phyloP scores from a whole-genome alignment of 2,797 vertebrate species.

The Tympanoctomys barrerae region DNA sequence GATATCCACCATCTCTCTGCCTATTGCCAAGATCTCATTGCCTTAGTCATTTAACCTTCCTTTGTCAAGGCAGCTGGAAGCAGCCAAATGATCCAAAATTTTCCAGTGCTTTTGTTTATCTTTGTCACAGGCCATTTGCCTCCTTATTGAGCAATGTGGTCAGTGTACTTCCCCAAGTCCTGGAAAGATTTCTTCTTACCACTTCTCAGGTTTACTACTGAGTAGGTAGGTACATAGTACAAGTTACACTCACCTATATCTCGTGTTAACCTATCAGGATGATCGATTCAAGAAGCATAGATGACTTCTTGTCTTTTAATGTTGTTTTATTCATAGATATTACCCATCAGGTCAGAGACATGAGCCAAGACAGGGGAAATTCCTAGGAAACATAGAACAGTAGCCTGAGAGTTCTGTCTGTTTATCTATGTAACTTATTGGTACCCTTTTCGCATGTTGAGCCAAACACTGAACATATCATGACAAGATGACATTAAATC shows the following conservation, averaged over 20 bases:
- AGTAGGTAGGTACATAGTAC: not conserved
- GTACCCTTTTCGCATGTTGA: not conserved
- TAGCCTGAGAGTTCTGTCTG: not conserved
- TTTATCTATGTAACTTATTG: not conserved
- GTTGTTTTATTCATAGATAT: not conserved
- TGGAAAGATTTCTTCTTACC: not conserved
- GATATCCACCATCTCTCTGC: not conserved
- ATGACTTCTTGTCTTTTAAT: not conserved
- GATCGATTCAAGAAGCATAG: not conserved
- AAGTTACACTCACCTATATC: not conserved
- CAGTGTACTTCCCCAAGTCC: not conserved
- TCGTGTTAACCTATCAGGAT: not conserved
- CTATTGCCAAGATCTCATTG: not conserved
- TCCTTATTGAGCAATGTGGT: not conserved
- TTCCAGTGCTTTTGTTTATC: not conserved
- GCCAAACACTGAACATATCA: not conserved
- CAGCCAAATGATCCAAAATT: not conserved
- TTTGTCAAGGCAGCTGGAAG: not conserved
- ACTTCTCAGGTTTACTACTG: not conserved
- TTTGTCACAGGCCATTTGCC: not conserved
- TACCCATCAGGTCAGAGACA: not conserved
- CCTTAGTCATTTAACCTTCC: not conserved
- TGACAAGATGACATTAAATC: not conserved
- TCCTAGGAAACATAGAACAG: not conserved
- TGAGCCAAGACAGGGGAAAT: not conserved